Conservation (phyloP, 1,140 invertebrate genomes). For the Oncopodura yosiiana region DNA sequence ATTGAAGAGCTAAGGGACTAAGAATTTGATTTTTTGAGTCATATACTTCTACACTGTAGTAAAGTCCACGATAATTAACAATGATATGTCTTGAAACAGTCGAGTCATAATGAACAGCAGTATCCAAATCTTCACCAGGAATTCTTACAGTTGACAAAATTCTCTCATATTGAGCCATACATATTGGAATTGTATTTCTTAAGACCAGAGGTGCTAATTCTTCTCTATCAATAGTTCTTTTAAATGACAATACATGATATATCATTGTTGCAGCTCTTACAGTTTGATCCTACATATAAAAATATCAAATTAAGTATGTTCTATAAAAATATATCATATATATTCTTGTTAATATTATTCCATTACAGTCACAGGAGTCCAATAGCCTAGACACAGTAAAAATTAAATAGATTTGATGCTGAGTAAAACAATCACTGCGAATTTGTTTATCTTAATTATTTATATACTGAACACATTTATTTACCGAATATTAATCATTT, state of each 20-base stretch:
- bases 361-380: too few relatives aligned
- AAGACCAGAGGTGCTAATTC: slow-evolving; percentile 43
- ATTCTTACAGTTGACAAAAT: slow-evolving; percentile 41
- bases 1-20: slow-evolving; percentile 39
- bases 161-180: slow-evolving; percentile 42
- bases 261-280: slow-evolving; percentile 43
- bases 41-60: slow-evolving; percentile 43
- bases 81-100: slow-evolving; percentile 41
- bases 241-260: slow-evolving; percentile 41
- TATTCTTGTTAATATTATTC: too few relatives aligned
- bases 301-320: too few relatives aligned
- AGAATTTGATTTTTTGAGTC: slow-evolving; percentile 42
- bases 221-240: slow-evolving; percentile 44
- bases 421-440: too few relatives aligned
- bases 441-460: too few relatives aligned
- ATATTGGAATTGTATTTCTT: slow-evolving; percentile 42
- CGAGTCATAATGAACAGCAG: slow-evolving; percentile 40
- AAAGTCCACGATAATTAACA: slow-evolving; percentile 34
- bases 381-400: too few relatives aligned
- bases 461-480: too few relatives aligned
- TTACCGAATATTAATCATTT: too few relatives aligned
- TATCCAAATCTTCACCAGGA: slow-evolving; percentile 44
- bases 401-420: too few relatives aligned
- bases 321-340: too few relatives aligned
- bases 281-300: slow-evolving; percentile 39